Conservation (phyloP, 1,140 invertebrate genomes). For the Bombus superbus region DNA sequence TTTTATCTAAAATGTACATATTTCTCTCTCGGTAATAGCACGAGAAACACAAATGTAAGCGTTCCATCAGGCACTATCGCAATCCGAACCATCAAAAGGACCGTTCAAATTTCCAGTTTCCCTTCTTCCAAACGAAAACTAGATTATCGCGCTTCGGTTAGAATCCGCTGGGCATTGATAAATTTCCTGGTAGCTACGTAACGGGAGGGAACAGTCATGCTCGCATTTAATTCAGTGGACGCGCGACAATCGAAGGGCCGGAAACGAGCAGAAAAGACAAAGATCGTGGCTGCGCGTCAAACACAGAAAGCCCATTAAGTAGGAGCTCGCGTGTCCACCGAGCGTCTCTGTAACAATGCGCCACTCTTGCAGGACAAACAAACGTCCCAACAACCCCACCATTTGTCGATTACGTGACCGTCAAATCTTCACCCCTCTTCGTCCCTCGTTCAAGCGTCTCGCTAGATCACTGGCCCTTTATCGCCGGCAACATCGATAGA, state of each 20-base stretch:
- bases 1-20: too few species aligned
- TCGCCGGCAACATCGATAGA: constrained; percentile 30
- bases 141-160: neutral
- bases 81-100: neutral
- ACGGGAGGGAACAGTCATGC: neutral
- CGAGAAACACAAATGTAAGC: neutral
- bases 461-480: constrained; percentile 42
- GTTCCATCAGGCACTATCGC: too few species aligned
- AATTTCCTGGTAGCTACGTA: neutral
- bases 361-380: constrained; percentile 70
- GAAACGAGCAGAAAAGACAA: constrained; percentile 47
- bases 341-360: constrained; percentile 69
- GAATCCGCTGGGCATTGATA: constrained; percentile 3
- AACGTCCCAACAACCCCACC: constrained; percentile 50
- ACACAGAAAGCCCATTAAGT: constrained; percentile 77
- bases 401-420: constrained; percentile 61
- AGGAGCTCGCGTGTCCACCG: constrained; percentile 65
- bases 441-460: constrained; percentile 24
- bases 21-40: neutral
- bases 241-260: constrained; percentile 43
- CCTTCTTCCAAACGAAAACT: neutral
- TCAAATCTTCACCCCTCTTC: constrained; percentile 22
- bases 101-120: neutral
- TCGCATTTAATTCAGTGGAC: constrained; percentile 31
- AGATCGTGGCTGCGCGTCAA: constrained; percentile 64